Evolutionary conservation across 2,888 invertebrate genomes (phyloP), one percentile per base, ranked within the genome.

Genomic region (Andrena trimmerana): DNA sequence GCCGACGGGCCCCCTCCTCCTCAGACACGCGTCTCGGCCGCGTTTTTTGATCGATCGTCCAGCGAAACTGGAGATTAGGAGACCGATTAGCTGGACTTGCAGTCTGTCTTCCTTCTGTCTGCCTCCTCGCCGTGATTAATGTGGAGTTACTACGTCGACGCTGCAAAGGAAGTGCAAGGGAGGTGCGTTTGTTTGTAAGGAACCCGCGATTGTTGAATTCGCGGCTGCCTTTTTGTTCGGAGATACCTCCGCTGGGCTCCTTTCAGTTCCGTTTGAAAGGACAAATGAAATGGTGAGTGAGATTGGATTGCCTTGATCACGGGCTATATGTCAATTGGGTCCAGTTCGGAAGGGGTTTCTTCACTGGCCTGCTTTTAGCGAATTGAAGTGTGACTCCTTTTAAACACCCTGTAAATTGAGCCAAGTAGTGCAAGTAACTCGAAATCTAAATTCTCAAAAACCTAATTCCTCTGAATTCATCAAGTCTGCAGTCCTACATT

Each of bases 1-100:
- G 10, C 31, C 24, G 0, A 0, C 5, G 29, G 2, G 20, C 13
- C 6, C 10, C 13, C 31, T n/a, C 8, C 31, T 50, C 42, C n/a
- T n/a, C 50, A 33, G 52, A 52, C 57, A n/a, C 29, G 57, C 16
- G 57, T 36, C 31, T 59, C 36, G n/a, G 36, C 42, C 42, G 60
- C 65, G 48, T 59, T 62, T 67, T 78, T 81, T 81, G 81, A 81
- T 81, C 67, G 81, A 78, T 78, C 62, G 79, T 42, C 10, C 52
- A 8, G 27, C 6, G n/a, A 48, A n/a, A 42, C 8, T 52, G 60
- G 33, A 79, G 81, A 81, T 81, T 78, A 72, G 71, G 29, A 27
- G 67, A 62, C 52, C 80, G 71, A 81, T 81, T 81, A 81, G 66
- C 60, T 16, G 60, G 71, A 68, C 62, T 29, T 62, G 7, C 36